Conservation (phyloP, 2,797 vertebrate species). For the Otus scops region DNA sequence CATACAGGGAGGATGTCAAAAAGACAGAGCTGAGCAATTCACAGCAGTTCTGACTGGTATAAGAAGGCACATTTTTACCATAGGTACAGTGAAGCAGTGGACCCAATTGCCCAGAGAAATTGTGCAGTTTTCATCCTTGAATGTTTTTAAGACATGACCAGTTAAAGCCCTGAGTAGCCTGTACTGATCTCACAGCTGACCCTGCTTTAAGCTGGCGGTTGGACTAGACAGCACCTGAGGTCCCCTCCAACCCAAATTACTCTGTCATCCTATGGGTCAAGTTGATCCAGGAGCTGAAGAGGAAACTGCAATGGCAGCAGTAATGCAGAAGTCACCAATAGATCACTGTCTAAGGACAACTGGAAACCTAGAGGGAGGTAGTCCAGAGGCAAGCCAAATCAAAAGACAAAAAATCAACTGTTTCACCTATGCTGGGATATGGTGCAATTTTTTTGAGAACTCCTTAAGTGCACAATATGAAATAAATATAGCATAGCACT, state of each 20-base stretch:
- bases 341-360: neutral
- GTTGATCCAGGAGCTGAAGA: neutral
- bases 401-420: neutral
- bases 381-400: neutral
- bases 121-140: neutral
- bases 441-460: neutral
- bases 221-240: neutral
- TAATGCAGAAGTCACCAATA: neutral
- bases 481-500: neutral
- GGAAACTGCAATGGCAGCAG: neutral
- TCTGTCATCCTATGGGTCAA: neutral
- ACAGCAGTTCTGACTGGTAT: neutral
- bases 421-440: neutral
- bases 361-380: neutral
- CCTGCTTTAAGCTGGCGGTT: neutral
- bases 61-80: neutral
- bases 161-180: neutral
- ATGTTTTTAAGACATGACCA: neutral
- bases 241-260: neutral
- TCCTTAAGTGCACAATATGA: neutral
- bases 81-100: neutral
- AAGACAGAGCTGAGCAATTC: neutral
- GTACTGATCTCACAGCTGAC: neutral
- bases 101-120: neutral
- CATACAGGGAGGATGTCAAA: neutral